phyloP scores from a whole-genome alignment of 2,888 invertebrate species.

The Eurois occulta region DNA sequence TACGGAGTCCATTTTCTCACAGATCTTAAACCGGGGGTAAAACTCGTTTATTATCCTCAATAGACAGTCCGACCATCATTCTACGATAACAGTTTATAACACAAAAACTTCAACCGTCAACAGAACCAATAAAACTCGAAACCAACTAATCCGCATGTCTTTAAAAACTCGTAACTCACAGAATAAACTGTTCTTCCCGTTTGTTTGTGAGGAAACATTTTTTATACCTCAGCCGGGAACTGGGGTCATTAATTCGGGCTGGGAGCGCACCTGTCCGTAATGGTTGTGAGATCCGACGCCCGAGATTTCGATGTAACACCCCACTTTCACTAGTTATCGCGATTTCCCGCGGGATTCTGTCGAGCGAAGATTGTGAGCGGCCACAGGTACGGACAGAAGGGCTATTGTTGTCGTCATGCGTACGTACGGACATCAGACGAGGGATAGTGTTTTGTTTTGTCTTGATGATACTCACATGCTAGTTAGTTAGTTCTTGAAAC shows the following conservation, averaged over 20 bases:
- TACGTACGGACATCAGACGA: neutral
- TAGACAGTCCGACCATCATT: constrained; percentile 31
- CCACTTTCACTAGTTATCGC: constrained; percentile 70
- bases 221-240: constrained; percentile 64
- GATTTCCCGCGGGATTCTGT: constrained; percentile 64
- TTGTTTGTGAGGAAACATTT: constrained; percentile 64
- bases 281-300: constrained; percentile 65
- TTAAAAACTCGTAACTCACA: constrained; percentile 65
- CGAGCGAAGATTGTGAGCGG: constrained; percentile 54
- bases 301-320: constrained; percentile 66
- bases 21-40: constrained; percentile 8
- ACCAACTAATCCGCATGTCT: constrained; percentile 60
- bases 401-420: neutral
- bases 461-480: neutral
- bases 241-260: constrained; percentile 72
- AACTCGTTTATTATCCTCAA: constrained; percentile 26
- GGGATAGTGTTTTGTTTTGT: neutral
- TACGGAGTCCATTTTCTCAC: constrained; percentile 13
- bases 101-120: constrained; percentile 46
- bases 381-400: constrained; percentile 27
- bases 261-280: constrained; percentile 74
- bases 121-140: constrained; percentile 58
- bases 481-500: neutral
- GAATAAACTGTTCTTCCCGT: constrained; percentile 65
- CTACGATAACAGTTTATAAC: constrained; percentile 42